Evolutionary conservation across 2,113 vertebrate species (phyloP).

Genomic region (Myiozetetes cayanensis): DNA sequence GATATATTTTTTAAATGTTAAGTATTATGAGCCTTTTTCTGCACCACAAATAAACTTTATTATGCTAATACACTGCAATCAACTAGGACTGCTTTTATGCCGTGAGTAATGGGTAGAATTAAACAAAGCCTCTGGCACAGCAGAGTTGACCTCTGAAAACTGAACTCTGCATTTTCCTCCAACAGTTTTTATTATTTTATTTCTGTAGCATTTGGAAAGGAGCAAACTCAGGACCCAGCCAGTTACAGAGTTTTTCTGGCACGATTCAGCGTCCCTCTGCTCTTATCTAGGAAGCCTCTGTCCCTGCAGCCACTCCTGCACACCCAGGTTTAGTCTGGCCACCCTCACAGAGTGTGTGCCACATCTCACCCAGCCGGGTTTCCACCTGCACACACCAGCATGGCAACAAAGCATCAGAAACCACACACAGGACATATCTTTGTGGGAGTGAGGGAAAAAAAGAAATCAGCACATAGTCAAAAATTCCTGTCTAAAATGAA

Average conservation of each 20-base stretch:
- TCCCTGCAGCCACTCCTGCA: not conserved
- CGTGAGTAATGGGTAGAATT: not conserved
- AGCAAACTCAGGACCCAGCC: not conserved
- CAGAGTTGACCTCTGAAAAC: conserved; percentile 21
- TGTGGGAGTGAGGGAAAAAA: not conserved
- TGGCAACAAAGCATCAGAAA: not conserved
- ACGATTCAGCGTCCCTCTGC: not conserved
- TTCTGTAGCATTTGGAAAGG: not conserved
- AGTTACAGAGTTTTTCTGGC: not conserved
- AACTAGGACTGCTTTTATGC: not conserved
- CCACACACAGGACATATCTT: not conserved
- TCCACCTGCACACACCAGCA: not conserved
- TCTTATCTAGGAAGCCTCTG: not conserved
- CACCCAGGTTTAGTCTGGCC: not conserved
- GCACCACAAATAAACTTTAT: conserved; percentile 21
- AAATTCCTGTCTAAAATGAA: not conserved
- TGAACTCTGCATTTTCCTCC: not conserved
- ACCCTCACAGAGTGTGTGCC: not conserved
- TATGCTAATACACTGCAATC: not conserved
- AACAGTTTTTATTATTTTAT: not conserved
- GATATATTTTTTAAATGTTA: not conserved
- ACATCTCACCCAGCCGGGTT: not conserved
- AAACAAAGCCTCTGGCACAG: not conserved
- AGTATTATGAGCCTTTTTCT: not conserved
- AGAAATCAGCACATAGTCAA: not conserved